A percentile compares a stretch with the other conserved stretches of the same genome.
Evolutionary conservation across 2,888 invertebrate species (phyloP).

Genomic region (Cataglyphis albicans): DNA sequence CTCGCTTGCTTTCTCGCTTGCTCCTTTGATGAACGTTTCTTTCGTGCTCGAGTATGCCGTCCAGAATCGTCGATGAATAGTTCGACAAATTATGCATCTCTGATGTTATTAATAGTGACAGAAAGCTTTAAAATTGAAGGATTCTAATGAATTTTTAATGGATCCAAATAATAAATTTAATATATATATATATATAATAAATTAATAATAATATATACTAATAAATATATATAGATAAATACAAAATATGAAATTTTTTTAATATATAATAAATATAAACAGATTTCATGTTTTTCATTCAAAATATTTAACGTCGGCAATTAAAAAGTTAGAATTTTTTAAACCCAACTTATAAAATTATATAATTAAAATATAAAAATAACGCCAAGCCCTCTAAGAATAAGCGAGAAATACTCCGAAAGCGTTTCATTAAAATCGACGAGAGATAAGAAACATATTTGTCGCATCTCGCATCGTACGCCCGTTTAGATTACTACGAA

Average conservation of each 20-base stretch:
- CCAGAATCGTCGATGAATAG: constrained; percentile 26
- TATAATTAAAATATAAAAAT: neutral
- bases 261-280: neutral
- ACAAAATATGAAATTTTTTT: too few species aligned
- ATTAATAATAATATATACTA: too few species aligned
- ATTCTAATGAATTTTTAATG: neutral
- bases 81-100: neutral
- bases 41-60: constrained; percentile 5
- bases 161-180: neutral
- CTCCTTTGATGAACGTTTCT: constrained; percentile 4
- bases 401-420: neutral
- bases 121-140: neutral
- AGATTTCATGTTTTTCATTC: neutral
- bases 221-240: too few species aligned
- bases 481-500: constrained; percentile 28
- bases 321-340: neutral
- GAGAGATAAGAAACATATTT: constrained; percentile 22
- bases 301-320: neutral
- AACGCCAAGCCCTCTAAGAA: neutral
- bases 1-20: neutral
- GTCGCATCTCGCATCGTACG: constrained; percentile 15
- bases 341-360: neutral
- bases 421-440: constrained; percentile 23
- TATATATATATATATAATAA: too few species aligned
- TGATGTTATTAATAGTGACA: neutral